Evolutionary conservation across 2,888 invertebrate species (phyloP).

Genomic region (Nomada fucata): DNA sequence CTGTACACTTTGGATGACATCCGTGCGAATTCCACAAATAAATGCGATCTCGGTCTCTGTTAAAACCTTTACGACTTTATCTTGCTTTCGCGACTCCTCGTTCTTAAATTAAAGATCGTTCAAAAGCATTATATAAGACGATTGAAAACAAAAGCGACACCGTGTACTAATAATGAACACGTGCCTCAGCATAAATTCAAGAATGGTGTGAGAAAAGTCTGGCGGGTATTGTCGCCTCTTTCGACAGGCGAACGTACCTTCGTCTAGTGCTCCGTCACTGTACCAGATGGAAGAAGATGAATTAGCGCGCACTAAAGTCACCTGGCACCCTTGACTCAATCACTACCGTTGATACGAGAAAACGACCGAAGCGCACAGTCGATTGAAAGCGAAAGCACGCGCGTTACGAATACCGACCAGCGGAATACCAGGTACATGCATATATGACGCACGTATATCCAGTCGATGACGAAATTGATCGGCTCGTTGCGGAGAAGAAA

Average conservation of each 20-base stretch:
- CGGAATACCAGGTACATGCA: background rate
- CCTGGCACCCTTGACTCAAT: constrained; percentile 15
- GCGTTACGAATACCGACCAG: constrained; percentile 6
- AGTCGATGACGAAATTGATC: constrained; percentile 65
- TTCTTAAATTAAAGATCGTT: background rate
- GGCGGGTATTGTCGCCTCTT: background rate
- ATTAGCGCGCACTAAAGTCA: constrained; percentile 30
- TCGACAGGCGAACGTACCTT: constrained; percentile 32
- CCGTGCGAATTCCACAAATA: no score
- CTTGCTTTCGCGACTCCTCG: background rate
- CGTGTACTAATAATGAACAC: constrained; percentile 14
- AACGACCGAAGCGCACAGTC: background rate
- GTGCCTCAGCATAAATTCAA: constrained; percentile 20
- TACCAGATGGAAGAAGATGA: constrained; percentile 11
- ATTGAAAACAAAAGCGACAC: background rate
- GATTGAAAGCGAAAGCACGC: constrained; percentile 17
- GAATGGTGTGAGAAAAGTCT: background rate
- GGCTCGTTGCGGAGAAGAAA: constrained; percentile 42
- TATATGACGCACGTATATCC: background rate
- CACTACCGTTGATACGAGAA: background rate
- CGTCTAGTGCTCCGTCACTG: background rate
- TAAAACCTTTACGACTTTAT: background rate
- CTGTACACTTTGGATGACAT: background rate
- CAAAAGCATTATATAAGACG: constrained; percentile 32
- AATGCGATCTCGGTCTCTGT: background rate